Evolutionary conservation across 2,888 invertebrate species (phyloP).

Genomic region (Mesorhabditis belari): DNA sequence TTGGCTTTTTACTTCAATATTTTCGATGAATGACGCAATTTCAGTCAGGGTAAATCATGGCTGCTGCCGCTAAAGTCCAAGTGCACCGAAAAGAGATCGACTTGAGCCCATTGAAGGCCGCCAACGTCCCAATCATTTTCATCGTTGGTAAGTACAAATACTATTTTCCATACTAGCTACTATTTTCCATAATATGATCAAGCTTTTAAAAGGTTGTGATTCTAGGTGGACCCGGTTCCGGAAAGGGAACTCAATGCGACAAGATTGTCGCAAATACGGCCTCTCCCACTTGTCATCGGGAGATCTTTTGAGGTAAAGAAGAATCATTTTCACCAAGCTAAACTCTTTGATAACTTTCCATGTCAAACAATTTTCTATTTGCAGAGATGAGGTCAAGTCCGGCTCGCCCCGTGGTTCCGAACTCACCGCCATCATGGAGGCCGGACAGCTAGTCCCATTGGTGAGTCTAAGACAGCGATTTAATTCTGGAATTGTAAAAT

Average conservation of each 20-base stretch:
- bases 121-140: slow-evolving; percentile 52
- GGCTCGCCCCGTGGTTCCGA: slow-evolving; percentile 62
- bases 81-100: slow-evolving; percentile 44
- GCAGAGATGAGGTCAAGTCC: slow-evolving; percentile 55
- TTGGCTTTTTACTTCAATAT: too few relatives aligned
- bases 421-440: slow-evolving; percentile 62
- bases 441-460: slow-evolving; percentile 72
- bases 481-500: too few relatives aligned
- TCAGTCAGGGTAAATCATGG: background rate
- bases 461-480: too few relatives aligned
- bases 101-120: slow-evolving; percentile 42
- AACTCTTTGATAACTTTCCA: too few relatives aligned
- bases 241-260: slow-evolving; percentile 75
- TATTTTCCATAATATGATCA: too few relatives aligned
- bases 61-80: background rate
- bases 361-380: background rate
- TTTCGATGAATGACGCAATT: too few relatives aligned
- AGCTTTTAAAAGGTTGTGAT: background rate
- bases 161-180: too few relatives aligned
- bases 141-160: slow-evolving; percentile 50
- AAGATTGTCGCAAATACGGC: slow-evolving; percentile 64
- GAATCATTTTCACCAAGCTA: background rate
- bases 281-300: slow-evolving; percentile 76
- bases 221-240: slow-evolving; percentile 76
- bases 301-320: slow-evolving; percentile 66